Percentiles rank a stretch among this genome's conserved stretches.
Evolutionary conservation across 2,888 invertebrate genomes (phyloP).

Genomic region (Cerastis leucographa): DNA sequence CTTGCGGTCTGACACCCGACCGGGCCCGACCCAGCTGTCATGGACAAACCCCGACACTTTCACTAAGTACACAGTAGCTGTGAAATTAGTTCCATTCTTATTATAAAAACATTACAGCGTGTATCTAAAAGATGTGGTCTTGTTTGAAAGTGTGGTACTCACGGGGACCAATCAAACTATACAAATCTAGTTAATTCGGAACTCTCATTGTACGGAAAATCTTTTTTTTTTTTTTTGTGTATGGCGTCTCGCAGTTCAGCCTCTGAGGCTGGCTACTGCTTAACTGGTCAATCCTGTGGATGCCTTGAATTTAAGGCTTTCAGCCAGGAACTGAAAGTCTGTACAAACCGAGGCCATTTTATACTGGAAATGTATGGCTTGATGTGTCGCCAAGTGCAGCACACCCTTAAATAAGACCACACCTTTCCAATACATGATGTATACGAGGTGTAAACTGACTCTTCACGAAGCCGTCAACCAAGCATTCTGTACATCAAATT

Average conservation of each 20-base stretch:
- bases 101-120: conserved; percentile 18
- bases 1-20: conserved; percentile 82
- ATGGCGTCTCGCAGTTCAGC: no score
- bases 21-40: conserved; percentile 59
- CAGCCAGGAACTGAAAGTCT: no score
- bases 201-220: no score
- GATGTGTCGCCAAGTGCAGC: no score
- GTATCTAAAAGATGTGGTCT: background rate
- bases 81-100: conserved; percentile 63
- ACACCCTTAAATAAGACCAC: background rate
- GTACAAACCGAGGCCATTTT: no score
- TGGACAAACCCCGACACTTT: conserved; percentile 62
- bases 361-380: no score
- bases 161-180: background rate
- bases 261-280: no score
- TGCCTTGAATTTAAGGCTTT: no score
- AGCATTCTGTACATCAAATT: background rate
- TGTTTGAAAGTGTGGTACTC: background rate
- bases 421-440: background rate
- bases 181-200: no score
- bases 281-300: no score
- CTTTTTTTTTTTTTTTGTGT: no score
- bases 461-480: background rate
- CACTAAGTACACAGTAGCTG: conserved; percentile 68
- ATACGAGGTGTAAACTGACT: background rate